Evolutionary conservation across 53 echinoderm and acorn worm genomes (phyloP).

Genomic region (Holothuria scabra): DNA sequence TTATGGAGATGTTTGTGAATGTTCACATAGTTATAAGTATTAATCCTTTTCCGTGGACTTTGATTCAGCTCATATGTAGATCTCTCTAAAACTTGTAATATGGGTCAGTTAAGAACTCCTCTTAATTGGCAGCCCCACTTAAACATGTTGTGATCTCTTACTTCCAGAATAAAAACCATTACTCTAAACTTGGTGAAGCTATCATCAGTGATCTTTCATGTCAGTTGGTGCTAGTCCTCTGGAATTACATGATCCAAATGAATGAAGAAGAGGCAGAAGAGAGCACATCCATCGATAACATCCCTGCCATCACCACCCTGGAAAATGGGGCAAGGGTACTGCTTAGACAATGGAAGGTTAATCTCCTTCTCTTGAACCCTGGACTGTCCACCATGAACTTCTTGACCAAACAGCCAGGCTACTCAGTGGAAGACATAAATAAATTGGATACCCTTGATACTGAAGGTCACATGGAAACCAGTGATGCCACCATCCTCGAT

Average conservation of each 20-base stretch:
- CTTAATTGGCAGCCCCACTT: no score
- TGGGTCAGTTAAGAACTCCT: no score
- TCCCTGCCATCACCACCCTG: slow-evolving; percentile 78
- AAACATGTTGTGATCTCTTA: background rate
- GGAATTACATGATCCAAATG: slow-evolving; percentile 75
- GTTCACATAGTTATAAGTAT: no score
- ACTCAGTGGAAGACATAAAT: background rate
- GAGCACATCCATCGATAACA: slow-evolving; percentile 67
- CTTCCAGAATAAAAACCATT: slow-evolving; percentile 78
- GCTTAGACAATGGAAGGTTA: slow-evolving; percentile 96
- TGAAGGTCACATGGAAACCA: background rate
- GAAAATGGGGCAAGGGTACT: slow-evolving; percentile 89
- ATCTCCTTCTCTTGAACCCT: slow-evolving; percentile 64
- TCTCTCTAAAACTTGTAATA: no score
- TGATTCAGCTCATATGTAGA: no score
- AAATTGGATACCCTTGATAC: slow-evolving; percentile 21
- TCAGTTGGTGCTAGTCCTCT: slow-evolving; percentile 83
- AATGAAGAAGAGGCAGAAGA: slow-evolving; percentile 81
- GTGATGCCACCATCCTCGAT: slow-evolving; percentile 13
- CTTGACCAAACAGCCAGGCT: background rate
- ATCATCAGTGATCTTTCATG: slow-evolving; percentile 90
- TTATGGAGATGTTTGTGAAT: no score
- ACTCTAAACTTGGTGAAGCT: slow-evolving; percentile 61
- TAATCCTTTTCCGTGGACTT: no score
- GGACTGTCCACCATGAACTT: slow-evolving; percentile 45